phyloP scores from a whole-genome alignment of 2,797 vertebrate genomes.

The Taenioides sp. region DNA sequence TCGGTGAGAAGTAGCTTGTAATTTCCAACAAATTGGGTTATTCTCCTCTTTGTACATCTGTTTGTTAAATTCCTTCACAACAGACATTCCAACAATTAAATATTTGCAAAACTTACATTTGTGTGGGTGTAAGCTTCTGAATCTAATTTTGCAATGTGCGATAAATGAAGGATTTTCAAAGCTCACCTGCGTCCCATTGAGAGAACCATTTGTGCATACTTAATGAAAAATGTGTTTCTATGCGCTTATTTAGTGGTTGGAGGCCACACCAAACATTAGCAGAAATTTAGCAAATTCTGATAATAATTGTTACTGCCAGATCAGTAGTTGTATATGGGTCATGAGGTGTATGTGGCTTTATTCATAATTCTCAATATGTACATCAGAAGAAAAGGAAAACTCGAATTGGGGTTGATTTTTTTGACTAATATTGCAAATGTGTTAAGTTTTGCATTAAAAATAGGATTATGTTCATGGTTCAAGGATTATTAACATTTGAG shows the following conservation, averaged over 20 bases:
- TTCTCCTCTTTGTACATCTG: conserved; percentile 37
- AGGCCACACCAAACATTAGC: conserved; percentile 43
- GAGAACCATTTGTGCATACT: conserved; percentile 49
- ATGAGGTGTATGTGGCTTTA: not conserved
- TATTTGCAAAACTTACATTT: conserved; percentile 50
- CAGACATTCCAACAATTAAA: conserved; percentile 69
- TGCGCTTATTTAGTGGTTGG: conserved; percentile 58
- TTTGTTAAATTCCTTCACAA: conserved; percentile 31
- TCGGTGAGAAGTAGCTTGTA: conserved; percentile 39
- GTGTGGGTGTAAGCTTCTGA: conserved; percentile 57
- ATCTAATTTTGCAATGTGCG: conserved; percentile 55
- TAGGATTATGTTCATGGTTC: too few species aligned
- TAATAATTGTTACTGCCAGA: not conserved
- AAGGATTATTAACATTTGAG: too few species aligned
- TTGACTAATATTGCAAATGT: too few species aligned
- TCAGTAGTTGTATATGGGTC: not conserved
- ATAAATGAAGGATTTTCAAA: conserved; percentile 58
- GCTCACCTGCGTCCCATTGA: conserved; percentile 64
- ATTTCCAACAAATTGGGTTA: conserved; percentile 65
- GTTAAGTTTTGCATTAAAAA: too few species aligned
- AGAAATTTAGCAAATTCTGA: conserved; percentile 24
- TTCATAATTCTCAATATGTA: conserved; percentile 32
- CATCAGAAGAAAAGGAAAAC: not conserved
- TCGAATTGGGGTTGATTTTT: too few species aligned
- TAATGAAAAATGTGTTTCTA: conserved; percentile 53